phyloP scores from a whole-genome alignment of 2,888 invertebrate species.

The Mimachlamys varia region DNA sequence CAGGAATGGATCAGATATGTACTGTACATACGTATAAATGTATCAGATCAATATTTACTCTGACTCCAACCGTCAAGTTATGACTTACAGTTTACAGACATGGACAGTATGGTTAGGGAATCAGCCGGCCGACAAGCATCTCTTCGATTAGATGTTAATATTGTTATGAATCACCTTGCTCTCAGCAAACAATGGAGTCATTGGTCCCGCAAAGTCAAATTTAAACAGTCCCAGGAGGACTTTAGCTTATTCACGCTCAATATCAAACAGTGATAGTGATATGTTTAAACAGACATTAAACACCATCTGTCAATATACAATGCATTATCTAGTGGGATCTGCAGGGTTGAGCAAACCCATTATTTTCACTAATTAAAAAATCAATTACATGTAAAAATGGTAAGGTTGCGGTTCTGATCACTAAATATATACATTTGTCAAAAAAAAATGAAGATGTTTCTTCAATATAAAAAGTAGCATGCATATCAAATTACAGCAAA shows the following conservation, averaged over 20 bases:
- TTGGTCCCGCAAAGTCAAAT: background rate
- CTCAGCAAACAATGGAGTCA: background rate
- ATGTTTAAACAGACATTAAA: background rate
- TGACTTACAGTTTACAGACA: constrained; percentile 1
- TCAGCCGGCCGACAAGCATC: background rate
- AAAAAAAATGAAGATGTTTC: too few species aligned
- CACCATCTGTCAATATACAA: too few species aligned
- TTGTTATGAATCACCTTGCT: background rate
- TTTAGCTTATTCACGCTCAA: background rate
- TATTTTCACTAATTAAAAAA: too few species aligned
- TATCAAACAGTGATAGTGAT: background rate
- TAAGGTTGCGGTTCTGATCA: too few species aligned
- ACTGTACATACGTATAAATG: background rate
- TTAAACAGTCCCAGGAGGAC: constrained; percentile 2
- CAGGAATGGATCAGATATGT: background rate
- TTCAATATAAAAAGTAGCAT: too few species aligned
- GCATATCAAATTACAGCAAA: too few species aligned
- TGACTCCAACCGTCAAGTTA: background rate
- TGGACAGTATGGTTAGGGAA: background rate
- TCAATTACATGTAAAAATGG: too few species aligned
- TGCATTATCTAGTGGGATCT: too few species aligned
- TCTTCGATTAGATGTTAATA: constrained; percentile 28
- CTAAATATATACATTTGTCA: too few species aligned
- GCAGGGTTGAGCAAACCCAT: too few species aligned
- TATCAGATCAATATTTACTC: background rate